Conservation (phyloP, 2,113 vertebrate genomes). For the Pseudorhombus dupliciocellatus region DNA sequence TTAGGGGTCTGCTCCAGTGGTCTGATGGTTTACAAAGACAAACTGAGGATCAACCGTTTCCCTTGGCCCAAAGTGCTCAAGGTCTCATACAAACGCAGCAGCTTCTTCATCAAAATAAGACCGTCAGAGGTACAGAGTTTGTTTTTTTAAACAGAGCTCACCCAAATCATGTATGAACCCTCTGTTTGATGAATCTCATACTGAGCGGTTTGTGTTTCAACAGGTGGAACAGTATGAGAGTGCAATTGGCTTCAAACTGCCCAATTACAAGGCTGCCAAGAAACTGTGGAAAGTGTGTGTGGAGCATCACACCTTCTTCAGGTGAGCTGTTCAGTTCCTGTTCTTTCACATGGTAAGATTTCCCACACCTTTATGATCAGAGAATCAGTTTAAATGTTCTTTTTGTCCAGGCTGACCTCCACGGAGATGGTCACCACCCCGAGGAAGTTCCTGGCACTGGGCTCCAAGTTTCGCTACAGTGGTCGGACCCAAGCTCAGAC, state of each 20-base stretch:
- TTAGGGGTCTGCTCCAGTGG: constrained; percentile 96
- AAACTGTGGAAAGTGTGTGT: constrained; percentile 99
- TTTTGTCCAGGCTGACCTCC: constrained; percentile 88
- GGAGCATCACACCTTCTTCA: constrained; percentile 99
- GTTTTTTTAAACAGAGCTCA: neutral
- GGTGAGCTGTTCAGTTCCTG: constrained; percentile 63
- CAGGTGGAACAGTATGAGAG: constrained; percentile 97
- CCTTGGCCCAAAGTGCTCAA: constrained; percentile 99
- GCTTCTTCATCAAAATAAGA: constrained; percentile 97
- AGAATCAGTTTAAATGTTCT: neutral
- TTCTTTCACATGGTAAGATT: too few species aligned
- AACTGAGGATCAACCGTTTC: constrained; percentile 97
- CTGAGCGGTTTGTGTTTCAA: neutral
- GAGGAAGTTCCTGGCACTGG: constrained; percentile 91
- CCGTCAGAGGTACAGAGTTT: constrained; percentile 88
- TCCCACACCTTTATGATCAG: too few species aligned
- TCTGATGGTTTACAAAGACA: constrained; percentile 97
- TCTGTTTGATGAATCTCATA: fast-evolving
- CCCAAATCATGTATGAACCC: neutral
- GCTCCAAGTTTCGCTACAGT: constrained; percentile 98
- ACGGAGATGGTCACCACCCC: constrained; percentile 93
- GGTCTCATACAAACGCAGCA: constrained; percentile 98
- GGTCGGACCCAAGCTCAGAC: constrained; percentile 96
- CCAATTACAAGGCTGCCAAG: constrained; percentile 96
- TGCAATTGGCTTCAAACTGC: constrained; percentile 97